These are phyloP conservation scores for Poecilia gillii DNA, from an alignment of 2,797 vertebrate genomes.

Conservation along the genomic window DNA sequence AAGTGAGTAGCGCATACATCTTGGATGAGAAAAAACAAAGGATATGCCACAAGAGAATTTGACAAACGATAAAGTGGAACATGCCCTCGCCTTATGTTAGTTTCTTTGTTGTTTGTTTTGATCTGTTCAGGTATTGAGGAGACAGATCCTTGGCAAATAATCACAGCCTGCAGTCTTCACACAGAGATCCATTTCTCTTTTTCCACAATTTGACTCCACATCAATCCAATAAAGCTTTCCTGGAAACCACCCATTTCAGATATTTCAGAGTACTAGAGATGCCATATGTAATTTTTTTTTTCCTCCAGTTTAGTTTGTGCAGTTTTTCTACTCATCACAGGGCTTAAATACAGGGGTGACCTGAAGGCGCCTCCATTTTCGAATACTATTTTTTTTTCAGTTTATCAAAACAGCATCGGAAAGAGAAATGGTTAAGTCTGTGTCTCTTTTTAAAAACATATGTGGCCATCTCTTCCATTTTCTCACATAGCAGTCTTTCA, in stretches of 20 bases:
- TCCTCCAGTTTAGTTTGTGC: slow-evolving; percentile 39
- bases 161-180: slow-evolving; percentile 44
- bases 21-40: slow-evolving; percentile 63
- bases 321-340: slow-evolving; percentile 64
- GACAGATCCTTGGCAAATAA: slow-evolving; percentile 30
- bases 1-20: slow-evolving; percentile 60
- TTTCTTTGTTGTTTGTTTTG: slow-evolving; percentile 40
- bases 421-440: slow-evolving; percentile 50
- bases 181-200: slow-evolving; percentile 22
- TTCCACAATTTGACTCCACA: slow-evolving; percentile 13
- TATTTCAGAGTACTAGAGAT: slow-evolving; percentile 64
- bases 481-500: slow-evolving; percentile 54
- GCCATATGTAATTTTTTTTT: slow-evolving; percentile 24
- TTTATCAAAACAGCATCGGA: slow-evolving; percentile 42
- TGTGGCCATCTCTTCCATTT: slow-evolving; percentile 62
- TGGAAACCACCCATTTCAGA: slow-evolving; percentile 53
- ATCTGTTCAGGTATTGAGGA: slow-evolving; percentile 30
- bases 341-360: slow-evolving; percentile 74
- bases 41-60: slow-evolving; percentile 70
- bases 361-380: slow-evolving; percentile 62
- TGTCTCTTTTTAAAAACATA: slow-evolving; percentile 58
- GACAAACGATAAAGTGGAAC: slow-evolving; percentile 68
- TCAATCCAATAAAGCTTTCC: slow-evolving; percentile 32
- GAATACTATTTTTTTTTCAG: slow-evolving; percentile 17
- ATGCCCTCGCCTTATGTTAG: slow-evolving; percentile 77